A percentile compares a stretch with the other conserved stretches of the same genome.
These are phyloP conservation scores for Phenganax marumi DNA, from an alignment of 92 coral and sea anemone genomes.

Conservation along the genomic window DNA sequence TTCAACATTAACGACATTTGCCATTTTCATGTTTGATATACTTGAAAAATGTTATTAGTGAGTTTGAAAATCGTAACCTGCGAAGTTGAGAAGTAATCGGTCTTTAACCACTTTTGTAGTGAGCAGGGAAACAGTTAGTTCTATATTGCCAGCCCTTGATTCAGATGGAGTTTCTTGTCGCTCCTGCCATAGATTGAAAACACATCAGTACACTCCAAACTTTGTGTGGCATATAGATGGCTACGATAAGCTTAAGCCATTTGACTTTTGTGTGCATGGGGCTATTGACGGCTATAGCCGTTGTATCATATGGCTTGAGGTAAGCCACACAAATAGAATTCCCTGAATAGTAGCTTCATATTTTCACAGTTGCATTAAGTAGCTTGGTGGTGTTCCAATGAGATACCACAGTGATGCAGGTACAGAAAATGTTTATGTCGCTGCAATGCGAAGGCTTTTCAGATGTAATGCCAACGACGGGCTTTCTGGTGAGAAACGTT, in stretches of 20 bases:
- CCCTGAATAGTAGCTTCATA: slow-evolving; percentile 61
- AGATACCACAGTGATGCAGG: slow-evolving; percentile 60
- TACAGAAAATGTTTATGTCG: slow-evolving; percentile 62
- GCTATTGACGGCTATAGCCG: slow-evolving; percentile 58
- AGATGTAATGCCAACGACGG: slow-evolving; percentile 61
- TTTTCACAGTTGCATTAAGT: slow-evolving; percentile 54
- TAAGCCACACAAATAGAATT: slow-evolving; percentile 58
- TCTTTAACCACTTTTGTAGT: slow-evolving; percentile 20
- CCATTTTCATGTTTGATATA: too few relatives aligned
- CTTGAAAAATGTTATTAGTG: too few relatives aligned
- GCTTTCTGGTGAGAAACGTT: slow-evolving; percentile 54
- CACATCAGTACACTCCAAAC: slow-evolving; percentile 49
- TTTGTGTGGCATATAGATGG: slow-evolving; percentile 61
- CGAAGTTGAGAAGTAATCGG: too few relatives aligned
- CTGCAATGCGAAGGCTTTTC: slow-evolving; percentile 68
- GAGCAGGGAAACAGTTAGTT: slow-evolving; percentile 54
- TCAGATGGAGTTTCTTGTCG: slow-evolving; percentile 56
- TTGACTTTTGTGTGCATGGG: slow-evolving; percentile 47
- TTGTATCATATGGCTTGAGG: slow-evolving; percentile 63
- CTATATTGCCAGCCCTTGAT: slow-evolving; percentile 52
- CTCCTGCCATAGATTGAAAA: slow-evolving; percentile 56
- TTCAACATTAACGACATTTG: too few relatives aligned
- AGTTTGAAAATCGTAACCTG: too few relatives aligned
- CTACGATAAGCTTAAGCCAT: slow-evolving; percentile 56
- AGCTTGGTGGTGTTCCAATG: slow-evolving; percentile 59